Evolutionary conservation across 2,797 vertebrate species (phyloP), one percentile per base, ranked within the genome.

Genomic region (Tokudaia muenninki): DNA sequence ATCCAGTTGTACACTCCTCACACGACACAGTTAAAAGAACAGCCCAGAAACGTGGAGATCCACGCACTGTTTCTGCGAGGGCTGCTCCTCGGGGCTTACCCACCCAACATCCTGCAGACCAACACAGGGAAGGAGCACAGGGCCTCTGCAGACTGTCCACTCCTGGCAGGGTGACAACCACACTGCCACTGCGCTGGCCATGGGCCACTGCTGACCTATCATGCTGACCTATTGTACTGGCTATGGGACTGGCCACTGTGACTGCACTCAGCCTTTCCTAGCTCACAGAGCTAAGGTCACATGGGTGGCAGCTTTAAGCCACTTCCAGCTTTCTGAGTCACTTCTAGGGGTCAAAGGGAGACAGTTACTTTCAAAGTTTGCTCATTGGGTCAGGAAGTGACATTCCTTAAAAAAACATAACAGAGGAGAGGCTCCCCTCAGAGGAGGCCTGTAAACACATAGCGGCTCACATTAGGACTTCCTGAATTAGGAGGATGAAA

Each of bases 381-480:
- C 70, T 90, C 11, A 37, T n/a, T 83, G 63, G 94, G 37, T 75
- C 77, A 61, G 91, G 82, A 93, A 96, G 75, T 80, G 75, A 61
- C 26, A 55, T 91, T 96, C 89, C 37, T 91, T 70, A 50, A 61
- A 72, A 83, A 75, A 77, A 77, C 61, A 41, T 87, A 80, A 16
- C 44, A 55, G 47, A 31, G 47, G 41, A 57, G 65, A 93, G 87
- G 37, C 34, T 22, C 84, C 87, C 55, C n/a, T 82, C 63, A 57
- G 82, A 87, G 44, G 93, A 82, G 81, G 19, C 81, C 75, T 79
- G 24, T 61, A 80, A 84, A 77, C 59, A 84, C 2, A 11, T 26
- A 57, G 26, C n/a, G 80, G 70, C 87, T 91, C 86, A 83, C 50
- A 80, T 91, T 80, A 91, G 83, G 13, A 44, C 50, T 96, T 96